phyloP scores from a whole-genome alignment of 2,797 vertebrate genomes.

The Myiothlypis chrysogaster region DNA sequence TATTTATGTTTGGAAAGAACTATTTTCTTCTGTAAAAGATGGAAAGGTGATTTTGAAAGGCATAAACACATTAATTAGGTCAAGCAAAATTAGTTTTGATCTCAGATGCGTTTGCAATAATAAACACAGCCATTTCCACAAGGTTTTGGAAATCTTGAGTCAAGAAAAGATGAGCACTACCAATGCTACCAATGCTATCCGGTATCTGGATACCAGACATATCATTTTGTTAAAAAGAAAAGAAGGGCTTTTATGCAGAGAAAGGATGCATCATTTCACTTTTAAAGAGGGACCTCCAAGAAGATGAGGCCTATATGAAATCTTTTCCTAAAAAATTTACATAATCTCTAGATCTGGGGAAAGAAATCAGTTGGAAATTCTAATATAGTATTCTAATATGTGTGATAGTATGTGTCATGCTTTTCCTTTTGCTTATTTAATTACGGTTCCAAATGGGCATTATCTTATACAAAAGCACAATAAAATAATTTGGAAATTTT shows the following conservation, averaged over 20 bases:
- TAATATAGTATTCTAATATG: background rate
- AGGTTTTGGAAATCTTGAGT: background rate
- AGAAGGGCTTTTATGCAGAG: background rate
- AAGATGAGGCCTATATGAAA: background rate
- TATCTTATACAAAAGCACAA: background rate
- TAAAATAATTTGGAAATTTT: background rate
- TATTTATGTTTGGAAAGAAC: background rate
- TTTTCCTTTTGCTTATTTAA: background rate
- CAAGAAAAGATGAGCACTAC: background rate
- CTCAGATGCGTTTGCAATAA: background rate
- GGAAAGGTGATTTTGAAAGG: background rate
- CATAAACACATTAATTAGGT: background rate
- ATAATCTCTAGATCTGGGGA: background rate
- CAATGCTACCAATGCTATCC: background rate
- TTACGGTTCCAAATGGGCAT: background rate
- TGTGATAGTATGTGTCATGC: background rate
- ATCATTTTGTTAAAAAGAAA: background rate
- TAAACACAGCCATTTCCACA: background rate
- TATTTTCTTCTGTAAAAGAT: background rate
- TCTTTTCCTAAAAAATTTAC: background rate
- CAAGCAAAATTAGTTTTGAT: background rate
- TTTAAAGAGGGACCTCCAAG: background rate
- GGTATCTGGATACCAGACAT: background rate
- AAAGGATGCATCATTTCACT: background rate
- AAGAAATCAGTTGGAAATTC: background rate